phyloP scores from a whole-genome alignment of 2,113 vertebrate species.

The Vulpes vulpes region DNA sequence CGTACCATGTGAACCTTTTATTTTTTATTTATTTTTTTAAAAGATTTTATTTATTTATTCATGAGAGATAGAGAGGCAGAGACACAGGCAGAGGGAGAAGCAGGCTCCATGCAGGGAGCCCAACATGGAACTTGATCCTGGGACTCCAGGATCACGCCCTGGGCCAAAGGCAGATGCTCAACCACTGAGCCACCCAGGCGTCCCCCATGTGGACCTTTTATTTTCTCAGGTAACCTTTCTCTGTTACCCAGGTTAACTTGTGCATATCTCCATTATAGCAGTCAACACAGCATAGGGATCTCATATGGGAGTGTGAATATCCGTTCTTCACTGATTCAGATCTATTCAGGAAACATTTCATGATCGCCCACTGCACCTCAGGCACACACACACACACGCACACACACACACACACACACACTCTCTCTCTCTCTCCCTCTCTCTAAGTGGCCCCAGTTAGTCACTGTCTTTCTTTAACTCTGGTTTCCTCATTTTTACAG shows the following conservation, averaged over 20 bases:
- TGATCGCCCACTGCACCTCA: too few relatives aligned
- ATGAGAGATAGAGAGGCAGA: too few relatives aligned
- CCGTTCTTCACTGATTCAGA: neutral
- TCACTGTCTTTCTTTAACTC: neutral
- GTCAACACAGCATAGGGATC: neutral
- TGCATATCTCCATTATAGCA: neutral
- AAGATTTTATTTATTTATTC: too few relatives aligned
- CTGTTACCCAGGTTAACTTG: neutral
- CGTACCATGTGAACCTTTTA: neutral
- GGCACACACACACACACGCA: neutral
- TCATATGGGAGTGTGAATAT: neutral
- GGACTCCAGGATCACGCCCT: too few relatives aligned
- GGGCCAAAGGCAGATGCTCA: too few relatives aligned
- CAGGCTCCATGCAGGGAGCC: too few relatives aligned
- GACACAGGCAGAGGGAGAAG: too few relatives aligned
- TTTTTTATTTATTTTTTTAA: neutral
- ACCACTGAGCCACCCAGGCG: too few relatives aligned
- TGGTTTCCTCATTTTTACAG: conserved; percentile 21
- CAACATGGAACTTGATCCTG: too few relatives aligned
- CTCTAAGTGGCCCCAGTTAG: neutral
- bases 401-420: neutral
- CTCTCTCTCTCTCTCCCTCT: too few relatives aligned
- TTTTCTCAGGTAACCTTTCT: neutral
- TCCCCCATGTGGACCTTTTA: neutral
- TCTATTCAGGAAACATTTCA: neutral